phyloP scores from a whole-genome alignment of 1,140 invertebrate species.

The Anadara kagoshimensis region DNA sequence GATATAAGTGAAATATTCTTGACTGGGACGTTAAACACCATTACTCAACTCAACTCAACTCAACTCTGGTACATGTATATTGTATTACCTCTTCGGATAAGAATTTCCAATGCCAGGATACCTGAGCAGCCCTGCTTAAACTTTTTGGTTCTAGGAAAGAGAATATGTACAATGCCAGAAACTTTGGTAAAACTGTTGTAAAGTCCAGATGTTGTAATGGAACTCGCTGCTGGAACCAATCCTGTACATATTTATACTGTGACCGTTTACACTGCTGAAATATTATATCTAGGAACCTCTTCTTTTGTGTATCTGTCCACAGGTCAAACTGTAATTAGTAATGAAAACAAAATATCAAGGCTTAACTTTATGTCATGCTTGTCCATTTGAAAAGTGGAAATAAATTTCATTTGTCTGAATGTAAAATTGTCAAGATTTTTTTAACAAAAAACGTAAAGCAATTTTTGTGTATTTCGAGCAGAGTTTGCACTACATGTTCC shows the following conservation, averaged over 20 bases:
- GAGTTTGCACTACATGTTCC: too few species aligned
- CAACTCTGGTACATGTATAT: too few species aligned
- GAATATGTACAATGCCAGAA: conserved; percentile 72
- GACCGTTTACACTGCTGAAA: conserved; percentile 62
- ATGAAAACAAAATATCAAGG: too few species aligned
- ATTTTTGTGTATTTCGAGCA: too few species aligned
- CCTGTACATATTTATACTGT: conserved; percentile 67
- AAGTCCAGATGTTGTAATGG: conserved; percentile 70
- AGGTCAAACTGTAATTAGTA: conserved; percentile 66
- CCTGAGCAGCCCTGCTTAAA: conserved; percentile 69
- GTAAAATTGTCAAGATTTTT: too few species aligned
- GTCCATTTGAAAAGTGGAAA: too few species aligned
- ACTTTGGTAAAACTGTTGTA: conserved; percentile 65
- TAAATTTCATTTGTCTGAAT: too few species aligned
- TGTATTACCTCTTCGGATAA: conserved; percentile 63
- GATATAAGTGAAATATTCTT: too few species aligned
- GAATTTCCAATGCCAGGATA: conserved; percentile 72
- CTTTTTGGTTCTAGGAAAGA: conserved; percentile 72
- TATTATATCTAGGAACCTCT: conserved; percentile 65
- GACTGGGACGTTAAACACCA: too few species aligned
- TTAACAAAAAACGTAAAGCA: too few species aligned
- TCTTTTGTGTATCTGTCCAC: conserved; percentile 70
- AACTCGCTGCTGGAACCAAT: conserved; percentile 62
- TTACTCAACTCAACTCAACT: too few species aligned
- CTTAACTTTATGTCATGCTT: too few species aligned